A percentile compares a stretch with the other conserved stretches of the same genome.
phyloP scores from a whole-genome alignment of 2,888 invertebrate genomes.

The Drosophila incognita region DNA sequence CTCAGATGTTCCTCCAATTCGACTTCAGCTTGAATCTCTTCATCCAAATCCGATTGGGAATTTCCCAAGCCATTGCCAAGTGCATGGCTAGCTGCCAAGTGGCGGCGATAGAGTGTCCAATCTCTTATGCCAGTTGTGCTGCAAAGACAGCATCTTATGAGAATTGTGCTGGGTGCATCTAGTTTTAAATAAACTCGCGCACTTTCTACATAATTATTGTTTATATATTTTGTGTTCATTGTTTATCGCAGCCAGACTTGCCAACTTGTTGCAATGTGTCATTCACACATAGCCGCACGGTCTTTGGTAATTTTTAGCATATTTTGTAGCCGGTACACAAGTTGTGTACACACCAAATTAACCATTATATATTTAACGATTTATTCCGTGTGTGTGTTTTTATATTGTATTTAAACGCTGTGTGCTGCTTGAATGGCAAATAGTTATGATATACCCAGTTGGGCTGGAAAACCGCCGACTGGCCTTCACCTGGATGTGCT shows the following conservation, averaged over 20 bases:
- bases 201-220: slow-evolving; percentile 38
- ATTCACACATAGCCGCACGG: slow-evolving; percentile 5
- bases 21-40: slow-evolving; percentile 50
- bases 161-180: slow-evolving; percentile 6
- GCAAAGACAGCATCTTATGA: slow-evolving; percentile 52
- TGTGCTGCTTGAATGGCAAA: slow-evolving; percentile 88
- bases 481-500: slow-evolving; percentile 98
- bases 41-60: background rate
- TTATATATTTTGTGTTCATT: slow-evolving; percentile 20
- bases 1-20: slow-evolving; percentile 35
- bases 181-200: slow-evolving; percentile 48
- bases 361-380: slow-evolving; percentile 18
- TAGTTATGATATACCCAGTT: slow-evolving; percentile 96
- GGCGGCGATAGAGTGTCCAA: slow-evolving; percentile 32
- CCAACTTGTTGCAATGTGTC: slow-evolving; percentile 17
- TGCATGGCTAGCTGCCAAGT: slow-evolving; percentile 25
- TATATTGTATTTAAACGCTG: background rate
- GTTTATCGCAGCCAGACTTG: slow-evolving; percentile 10
- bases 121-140: slow-evolving; percentile 10
- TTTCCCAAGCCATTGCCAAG: background rate
- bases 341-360: slow-evolving; percentile 37
- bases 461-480: slow-evolving; percentile 99
- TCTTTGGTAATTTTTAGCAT: slow-evolving; percentile 11
- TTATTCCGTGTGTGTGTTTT: slow-evolving; percentile 4
- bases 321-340: slow-evolving; percentile 38